Conservation (phyloP, 2,797 vertebrate genomes). For the Lepidocolaptes lacrymiger region DNA sequence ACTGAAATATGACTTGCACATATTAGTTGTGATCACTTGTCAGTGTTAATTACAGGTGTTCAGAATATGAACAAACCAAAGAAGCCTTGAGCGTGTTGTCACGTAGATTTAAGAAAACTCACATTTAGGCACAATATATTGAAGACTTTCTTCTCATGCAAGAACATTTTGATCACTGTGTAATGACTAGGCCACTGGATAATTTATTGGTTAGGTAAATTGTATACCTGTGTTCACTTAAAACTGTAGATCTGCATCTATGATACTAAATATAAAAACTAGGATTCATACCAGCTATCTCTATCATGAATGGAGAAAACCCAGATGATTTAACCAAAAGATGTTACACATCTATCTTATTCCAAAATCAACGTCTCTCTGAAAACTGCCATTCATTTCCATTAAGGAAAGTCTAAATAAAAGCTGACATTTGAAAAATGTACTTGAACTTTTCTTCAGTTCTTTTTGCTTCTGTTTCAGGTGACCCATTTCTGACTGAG, state of each 20-base stretch:
- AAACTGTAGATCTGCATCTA: not conserved
- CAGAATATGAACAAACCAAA: not conserved
- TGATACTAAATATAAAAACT: not conserved
- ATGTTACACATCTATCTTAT: not conserved
- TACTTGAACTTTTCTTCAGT: not conserved
- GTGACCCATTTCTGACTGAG: not conserved
- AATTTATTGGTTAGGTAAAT: not conserved
- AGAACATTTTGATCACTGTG: not conserved
- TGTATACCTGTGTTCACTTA: not conserved
- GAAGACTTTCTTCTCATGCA: not conserved
- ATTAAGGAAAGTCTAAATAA: not conserved
- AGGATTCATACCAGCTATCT: not conserved
- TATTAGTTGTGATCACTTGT: not conserved
- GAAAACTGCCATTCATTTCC: not conserved
- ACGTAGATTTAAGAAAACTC: not conserved
- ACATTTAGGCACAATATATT: not conserved
- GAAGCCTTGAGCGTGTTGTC: not conserved
- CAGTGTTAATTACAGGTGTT: not conserved
- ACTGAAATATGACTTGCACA: not conserved
- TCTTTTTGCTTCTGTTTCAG: not conserved
- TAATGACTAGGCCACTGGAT: not conserved
- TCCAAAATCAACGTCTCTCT: not conserved
- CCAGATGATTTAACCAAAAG: accelerated
- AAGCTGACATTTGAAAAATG: not conserved
- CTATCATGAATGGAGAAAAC: not conserved